Evolutionary conservation across 2,113 vertebrate genomes (phyloP).

Genomic region (Orycteropus afer): DNA sequence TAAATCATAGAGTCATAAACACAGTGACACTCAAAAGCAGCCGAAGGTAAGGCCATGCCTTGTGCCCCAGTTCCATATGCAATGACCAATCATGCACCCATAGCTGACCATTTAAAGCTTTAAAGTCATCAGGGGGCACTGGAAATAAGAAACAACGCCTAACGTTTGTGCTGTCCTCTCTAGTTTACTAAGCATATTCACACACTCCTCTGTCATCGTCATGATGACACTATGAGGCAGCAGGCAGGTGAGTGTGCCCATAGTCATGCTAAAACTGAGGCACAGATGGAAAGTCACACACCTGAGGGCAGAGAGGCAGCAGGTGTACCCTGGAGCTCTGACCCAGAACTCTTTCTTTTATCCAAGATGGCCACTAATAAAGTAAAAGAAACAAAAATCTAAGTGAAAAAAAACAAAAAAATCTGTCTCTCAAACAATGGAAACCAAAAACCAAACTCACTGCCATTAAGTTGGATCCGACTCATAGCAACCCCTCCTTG

Average conservation of each 20-base stretch:
- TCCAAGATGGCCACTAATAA: background rate
- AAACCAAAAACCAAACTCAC: background rate
- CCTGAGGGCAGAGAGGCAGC: background rate
- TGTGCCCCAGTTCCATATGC: background rate
- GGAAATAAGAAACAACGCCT: background rate
- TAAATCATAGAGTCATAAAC: constrained; percentile 71
- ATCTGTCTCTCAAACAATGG: constrained; percentile 1
- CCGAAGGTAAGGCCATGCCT: background rate
- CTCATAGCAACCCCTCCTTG: no score
- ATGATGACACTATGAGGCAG: background rate
- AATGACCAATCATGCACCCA: background rate
- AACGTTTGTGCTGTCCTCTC: background rate
- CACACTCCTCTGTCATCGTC: background rate
- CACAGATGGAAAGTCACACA: background rate
- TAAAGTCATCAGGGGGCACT: background rate
- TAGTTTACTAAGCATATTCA: background rate
- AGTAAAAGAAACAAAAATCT: constrained; percentile 28
- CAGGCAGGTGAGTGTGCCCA: background rate
- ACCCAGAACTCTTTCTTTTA: background rate
- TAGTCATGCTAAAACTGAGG: background rate
- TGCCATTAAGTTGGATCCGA: no score
- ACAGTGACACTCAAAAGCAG: constrained; percentile 32
- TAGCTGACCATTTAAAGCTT: background rate
- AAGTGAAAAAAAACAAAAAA: background rate
- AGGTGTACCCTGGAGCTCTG: background rate